Conservation (phyloP, 92 coral and sea anemone genomes). For the Muricea muricata region DNA sequence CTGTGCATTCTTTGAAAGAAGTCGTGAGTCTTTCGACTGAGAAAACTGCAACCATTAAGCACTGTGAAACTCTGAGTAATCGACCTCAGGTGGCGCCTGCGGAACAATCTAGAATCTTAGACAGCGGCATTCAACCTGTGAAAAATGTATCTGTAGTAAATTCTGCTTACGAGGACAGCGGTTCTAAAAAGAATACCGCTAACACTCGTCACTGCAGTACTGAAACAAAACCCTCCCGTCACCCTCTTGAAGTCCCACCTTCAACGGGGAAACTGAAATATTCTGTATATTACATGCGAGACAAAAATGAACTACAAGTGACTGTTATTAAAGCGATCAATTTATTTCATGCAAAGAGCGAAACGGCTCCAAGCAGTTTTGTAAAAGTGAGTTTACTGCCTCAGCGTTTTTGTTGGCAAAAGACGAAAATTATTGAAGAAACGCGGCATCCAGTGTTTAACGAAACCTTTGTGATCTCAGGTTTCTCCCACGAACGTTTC, state of each 20-base stretch:
- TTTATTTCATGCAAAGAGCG: conserved; percentile 72
- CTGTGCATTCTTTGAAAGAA: neutral
- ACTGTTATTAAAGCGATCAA: conserved; percentile 78
- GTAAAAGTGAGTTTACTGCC: conserved; percentile 86
- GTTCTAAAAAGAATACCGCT: neutral
- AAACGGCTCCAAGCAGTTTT: conserved; percentile 78
- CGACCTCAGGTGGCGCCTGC: neutral
- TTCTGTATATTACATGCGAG: conserved; percentile 80
- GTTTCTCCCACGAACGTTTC: conserved; percentile 89
- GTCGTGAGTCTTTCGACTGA: neutral
- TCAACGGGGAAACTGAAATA: conserved; percentile 81
- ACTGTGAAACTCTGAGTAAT: neutral
- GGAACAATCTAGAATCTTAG: neutral
- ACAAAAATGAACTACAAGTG: conserved; percentile 91
- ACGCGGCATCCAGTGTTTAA: conserved; percentile 83
- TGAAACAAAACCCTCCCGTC: neutral
- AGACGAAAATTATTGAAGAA: conserved; percentile 78
- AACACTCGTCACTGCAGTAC: neutral
- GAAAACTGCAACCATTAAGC: neutral
- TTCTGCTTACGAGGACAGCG: neutral
- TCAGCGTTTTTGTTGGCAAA: conserved; percentile 96
- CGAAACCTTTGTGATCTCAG: conserved; percentile 92
- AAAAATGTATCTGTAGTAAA: neutral
- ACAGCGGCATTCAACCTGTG: neutral
- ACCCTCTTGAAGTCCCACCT: neutral